Base-by-base conservation (phyloP, 2,888 invertebrate genomes). In the Smittia sp. region DNA sequence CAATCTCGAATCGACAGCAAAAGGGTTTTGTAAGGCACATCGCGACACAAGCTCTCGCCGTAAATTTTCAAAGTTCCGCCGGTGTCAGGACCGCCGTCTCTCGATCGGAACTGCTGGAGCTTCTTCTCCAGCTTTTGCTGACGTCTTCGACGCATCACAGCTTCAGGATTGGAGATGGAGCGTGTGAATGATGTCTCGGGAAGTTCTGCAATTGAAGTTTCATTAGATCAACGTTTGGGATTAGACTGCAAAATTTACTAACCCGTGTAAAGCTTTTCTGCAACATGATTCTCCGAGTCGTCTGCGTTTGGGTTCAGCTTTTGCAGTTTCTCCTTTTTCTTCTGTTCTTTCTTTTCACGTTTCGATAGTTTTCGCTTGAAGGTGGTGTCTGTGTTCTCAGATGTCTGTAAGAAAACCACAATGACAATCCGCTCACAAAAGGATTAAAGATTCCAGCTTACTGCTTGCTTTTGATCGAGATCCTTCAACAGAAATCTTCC, bases 81-180 rank as follows among this genome's bases (percentile, higher is more conserved):
- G 54, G 96, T 95, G 81, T 96, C 96, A 4, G 96, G 95, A 0
- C 96, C 96, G 62, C 97, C 97, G 79, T 97, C 96, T 81, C 94
- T 92, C 74, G 94, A 94, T 75, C 95, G 89, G 84, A 97, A 97
- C 83, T 97, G 95, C 80, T 98, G 95, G 79, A 99, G 85, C 83
- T 97, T 97, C 80, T 93, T 90, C 82, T 99, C 98, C 73, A 98
- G 86, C 81, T 98, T 98, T 83, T 98, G 96, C 80, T 98, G 98
- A 24, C 99, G 85, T 73, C 98, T 86, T 69, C 98, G 89, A 76
- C 97, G 88, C 99, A 99, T 99, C 78, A 99, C 99, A 75, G 98
- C 97, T 85, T 99, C 99, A 1, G 99, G 99, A 85, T 99, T 99
- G 76, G 98, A 98, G 81, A 99, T 99, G 78, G 97, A 98, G 79